Base-by-base conservation (phyloP, 2,113 vertebrate genomes). In the Myiopsitta monachus region DNA sequence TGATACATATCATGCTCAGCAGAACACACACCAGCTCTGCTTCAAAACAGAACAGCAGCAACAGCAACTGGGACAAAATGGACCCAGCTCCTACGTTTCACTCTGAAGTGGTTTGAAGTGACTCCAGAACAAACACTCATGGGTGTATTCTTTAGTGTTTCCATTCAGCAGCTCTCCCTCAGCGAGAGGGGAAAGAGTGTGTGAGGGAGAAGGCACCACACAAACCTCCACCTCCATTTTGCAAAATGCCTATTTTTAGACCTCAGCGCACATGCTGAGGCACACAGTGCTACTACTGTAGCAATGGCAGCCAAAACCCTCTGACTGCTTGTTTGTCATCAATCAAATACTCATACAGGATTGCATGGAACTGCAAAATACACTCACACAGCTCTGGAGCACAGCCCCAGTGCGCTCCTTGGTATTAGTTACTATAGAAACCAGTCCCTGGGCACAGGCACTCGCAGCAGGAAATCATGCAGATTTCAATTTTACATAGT, bases 361-460 rank as follows among this genome's bases (percentile, higher is more conserved):
- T 14, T 68, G 87, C 63, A 76, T 10, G 3, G 0, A 91, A 75
- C 93, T 81, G 83, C 36, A 13, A 93, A 94, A 92, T 11, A 83
- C 10, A 14, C 91, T 94, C 93, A 75, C 87, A 38, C 94, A 41
- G 83, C 95, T 97, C 92, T 7, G 3, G 63, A 85, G 82, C 16
- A 2, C 82, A 95, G 88, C 78, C 91, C 80, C 83, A 92, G 92
- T 61, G 91, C 87, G 89, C 89, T 96, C 93, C 96, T 94, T 63
- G 85, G 88, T 94, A 95, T 83, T 94, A 90, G 97, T 97, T 97
- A 94, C 97, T 97, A 97, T 97, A 97, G 97, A 96, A 97, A 97
- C 97, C 96, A 72, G 83, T 96, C 96, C 95, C 97, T 89, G 8
- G 5, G 93, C 95, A 95, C 94, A 67, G 89, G 94, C 62, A 0